Percentiles rank a stretch among this genome's conserved stretches.
Conservation (phyloP, 2,797 vertebrate genomes). For the Rhinophrynus dorsalis region DNA sequence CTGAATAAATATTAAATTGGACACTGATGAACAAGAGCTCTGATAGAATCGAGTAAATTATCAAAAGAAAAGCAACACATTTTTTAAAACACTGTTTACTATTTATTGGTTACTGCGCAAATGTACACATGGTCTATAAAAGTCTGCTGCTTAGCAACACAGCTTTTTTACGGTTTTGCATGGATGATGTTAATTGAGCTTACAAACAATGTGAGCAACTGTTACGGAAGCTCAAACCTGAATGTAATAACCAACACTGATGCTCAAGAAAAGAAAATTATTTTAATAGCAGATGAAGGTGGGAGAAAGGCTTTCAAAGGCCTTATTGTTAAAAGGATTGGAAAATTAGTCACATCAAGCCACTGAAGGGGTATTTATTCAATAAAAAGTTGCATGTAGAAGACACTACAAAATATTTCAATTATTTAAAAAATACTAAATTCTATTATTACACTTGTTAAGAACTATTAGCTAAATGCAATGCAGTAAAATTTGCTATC, state of each 20-base stretch:
- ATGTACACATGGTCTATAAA: slow-evolving; percentile 61
- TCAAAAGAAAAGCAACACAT: slow-evolving; percentile 67
- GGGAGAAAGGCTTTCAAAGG: background rate
- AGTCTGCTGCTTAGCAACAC: slow-evolving; percentile 63
- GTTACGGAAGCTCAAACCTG: slow-evolving; percentile 52
- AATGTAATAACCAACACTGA: slow-evolving; percentile 41
- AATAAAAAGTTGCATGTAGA: background rate
- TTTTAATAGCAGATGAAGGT: background rate
- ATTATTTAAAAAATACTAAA: too few species aligned
- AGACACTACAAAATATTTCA: too few species aligned
- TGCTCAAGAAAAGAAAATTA: slow-evolving; percentile 11
- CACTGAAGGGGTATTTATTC: background rate
- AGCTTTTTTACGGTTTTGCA: slow-evolving; percentile 55
- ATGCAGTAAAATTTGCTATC: too few species aligned
- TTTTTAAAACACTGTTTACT: slow-evolving; percentile 69
- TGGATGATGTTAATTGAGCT: slow-evolving; percentile 55
- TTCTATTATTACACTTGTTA: too few species aligned
- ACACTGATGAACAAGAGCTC: slow-evolving; percentile 63
- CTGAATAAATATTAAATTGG: slow-evolving; percentile 69
- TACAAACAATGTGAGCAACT: slow-evolving; percentile 51
- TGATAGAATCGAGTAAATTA: slow-evolving; percentile 55
- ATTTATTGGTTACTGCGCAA: slow-evolving; percentile 60
- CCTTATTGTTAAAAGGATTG: background rate
- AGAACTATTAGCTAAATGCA: too few species aligned
- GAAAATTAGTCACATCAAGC: background rate